phyloP scores from a whole-genome alignment of 2,113 vertebrate genomes.

The Dasyurus viverrinus region DNA sequence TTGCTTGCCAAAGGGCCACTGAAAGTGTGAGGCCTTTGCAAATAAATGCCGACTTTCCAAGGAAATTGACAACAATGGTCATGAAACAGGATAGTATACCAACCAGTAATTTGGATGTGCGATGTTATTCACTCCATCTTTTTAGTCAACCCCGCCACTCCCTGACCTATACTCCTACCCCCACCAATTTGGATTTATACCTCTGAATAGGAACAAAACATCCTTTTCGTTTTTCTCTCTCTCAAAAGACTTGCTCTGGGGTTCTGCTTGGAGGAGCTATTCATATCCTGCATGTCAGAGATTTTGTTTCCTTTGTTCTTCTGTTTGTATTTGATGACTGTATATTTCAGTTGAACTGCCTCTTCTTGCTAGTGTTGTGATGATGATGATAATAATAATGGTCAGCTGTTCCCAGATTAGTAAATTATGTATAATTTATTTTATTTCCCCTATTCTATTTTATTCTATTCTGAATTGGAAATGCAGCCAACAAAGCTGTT shows the following conservation, averaged over 20 bases:
- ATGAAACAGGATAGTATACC: constrained; percentile 59
- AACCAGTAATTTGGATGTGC: constrained; percentile 11
- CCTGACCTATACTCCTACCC: constrained; percentile 11
- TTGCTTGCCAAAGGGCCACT: constrained; percentile 14
- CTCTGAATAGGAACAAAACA: constrained; percentile 60
- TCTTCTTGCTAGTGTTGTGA: constrained; percentile 92
- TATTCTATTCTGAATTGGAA: constrained; percentile 91
- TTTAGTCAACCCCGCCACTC: constrained; percentile 44
- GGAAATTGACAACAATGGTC: constrained; percentile 1
- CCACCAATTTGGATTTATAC: constrained; percentile 62
- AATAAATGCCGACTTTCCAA: constrained; percentile 16
- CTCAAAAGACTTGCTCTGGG: constrained; percentile 88
- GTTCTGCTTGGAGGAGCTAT: constrained; percentile 87
- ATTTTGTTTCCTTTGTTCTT: constrained; percentile 82
- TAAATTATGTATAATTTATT: constrained; percentile 99
- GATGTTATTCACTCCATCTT: constrained; percentile 61
- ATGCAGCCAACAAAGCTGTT: constrained; percentile 92
- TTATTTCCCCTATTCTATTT: constrained; percentile 87
- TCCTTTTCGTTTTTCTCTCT: constrained; percentile 81
- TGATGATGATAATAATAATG: constrained; percentile 94
- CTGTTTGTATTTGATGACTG: constrained; percentile 93
- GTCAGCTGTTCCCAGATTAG: constrained; percentile 96
- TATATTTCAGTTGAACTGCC: constrained; percentile 96
- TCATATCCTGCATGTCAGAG: constrained; percentile 90
- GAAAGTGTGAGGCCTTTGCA: constrained; percentile 18